Evolutionary conservation across 2,888 invertebrate genomes (phyloP), one percentile per base, ranked within the genome.

Genomic region (Ariolimax columbianus): DNA sequence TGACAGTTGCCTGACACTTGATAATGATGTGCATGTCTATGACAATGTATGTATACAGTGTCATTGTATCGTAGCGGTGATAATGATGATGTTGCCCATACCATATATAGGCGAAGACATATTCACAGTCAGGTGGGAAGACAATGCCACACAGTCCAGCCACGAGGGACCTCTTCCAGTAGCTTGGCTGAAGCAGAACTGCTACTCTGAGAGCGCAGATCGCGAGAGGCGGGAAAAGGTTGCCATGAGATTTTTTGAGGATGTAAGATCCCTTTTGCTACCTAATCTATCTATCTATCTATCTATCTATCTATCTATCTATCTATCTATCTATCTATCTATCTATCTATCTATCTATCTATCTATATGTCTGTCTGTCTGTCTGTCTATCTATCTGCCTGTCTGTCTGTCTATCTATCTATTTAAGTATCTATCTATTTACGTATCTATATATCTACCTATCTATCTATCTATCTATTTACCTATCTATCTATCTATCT

Each of bases 111-210:
- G 40, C 30, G 68, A 68, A 14, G 30, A 55, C 1, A 55, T 82
- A n/a, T 17, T 82, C 11, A 7, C 26, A 11, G 43, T 82, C 33
- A 33, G 47, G 36, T 82, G 81, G 81, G 33, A 72, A n/a, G 70
- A 82, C 36, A 33, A 36, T 43, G 55, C 9, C 9, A 47, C 9
- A 47, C 30, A 59, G n/a, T 36, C 33, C 23, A 73, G 26, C 0
- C 84, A 84, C 17, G 40, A 73, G 38, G 84, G 84, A 14, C 43
- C 43, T 38, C 30, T 84, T 0, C 84, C 72, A 1, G 23, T 63
- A 9, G 70, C 70, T 40, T 84, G 72, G 63, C 72, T 84, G 23
- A 78, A 73, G 30, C 23, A 30, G 0, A 19, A 79, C 43, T 72
- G 84, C 36, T 79, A 78, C 66, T 79, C 84, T 7, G 77, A 66